These are phyloP conservation scores for Zelostemma sp. DNA, from an alignment of 1,140 invertebrate genomes.

Conservation along the genomic window DNA sequence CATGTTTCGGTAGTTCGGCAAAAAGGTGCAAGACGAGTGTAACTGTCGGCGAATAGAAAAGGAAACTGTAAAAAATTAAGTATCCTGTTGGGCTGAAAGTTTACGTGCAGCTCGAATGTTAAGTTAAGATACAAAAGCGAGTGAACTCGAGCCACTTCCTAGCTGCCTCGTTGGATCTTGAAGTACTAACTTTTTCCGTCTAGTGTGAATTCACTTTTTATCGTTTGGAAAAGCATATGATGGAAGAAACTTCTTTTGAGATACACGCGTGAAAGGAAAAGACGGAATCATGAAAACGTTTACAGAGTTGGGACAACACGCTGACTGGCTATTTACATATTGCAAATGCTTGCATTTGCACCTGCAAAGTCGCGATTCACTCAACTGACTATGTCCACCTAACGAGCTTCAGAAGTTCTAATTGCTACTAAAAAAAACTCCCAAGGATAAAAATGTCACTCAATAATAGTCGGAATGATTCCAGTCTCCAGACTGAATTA, in stretches of 20 bases:
- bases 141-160: slow-evolving; percentile 16
- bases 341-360: neutral
- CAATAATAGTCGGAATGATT: too few species aligned
- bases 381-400: too few species aligned
- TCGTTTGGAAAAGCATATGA: slow-evolving; percentile 9
- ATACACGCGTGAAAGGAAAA: neutral
- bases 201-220: slow-evolving; percentile 10
- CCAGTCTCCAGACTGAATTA: too few species aligned
- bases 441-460: too few species aligned
- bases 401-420: too few species aligned
- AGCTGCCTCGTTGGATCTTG: slow-evolving; percentile 2
- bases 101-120: slow-evolving; percentile 6
- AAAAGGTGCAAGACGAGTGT: neutral
- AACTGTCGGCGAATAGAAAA: too few species aligned
- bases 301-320: neutral
- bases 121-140: slow-evolving; percentile 14
- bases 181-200: slow-evolving; percentile 4
- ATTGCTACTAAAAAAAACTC: too few species aligned
- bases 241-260: slow-evolving; percentile 8
- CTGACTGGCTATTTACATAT: neutral
- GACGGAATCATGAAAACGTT: neutral
- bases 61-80: slow-evolving; percentile 3
- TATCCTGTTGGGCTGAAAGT: slow-evolving; percentile 6
- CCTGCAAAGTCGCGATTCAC: too few species aligned
- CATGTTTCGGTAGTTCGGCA: neutral